These are phyloP conservation scores for Hirundichthys speculiger DNA, from an alignment of 2,113 vertebrate genomes.

Conservation along the genomic window DNA sequence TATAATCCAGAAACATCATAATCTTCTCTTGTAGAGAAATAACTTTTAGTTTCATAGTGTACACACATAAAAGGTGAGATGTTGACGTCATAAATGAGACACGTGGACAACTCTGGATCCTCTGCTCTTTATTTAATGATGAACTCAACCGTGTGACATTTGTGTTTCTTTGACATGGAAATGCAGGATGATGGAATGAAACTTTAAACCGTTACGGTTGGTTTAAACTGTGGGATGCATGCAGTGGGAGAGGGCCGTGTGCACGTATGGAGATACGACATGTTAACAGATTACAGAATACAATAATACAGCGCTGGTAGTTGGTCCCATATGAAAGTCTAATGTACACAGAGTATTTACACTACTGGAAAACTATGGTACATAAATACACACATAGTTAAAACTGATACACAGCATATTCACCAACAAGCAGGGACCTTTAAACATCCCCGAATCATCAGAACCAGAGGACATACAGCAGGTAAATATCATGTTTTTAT, in stretches of 20 bases:
- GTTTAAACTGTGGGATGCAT: slow-evolving; percentile 13
- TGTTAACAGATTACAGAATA: neutral
- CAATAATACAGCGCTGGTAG: neutral
- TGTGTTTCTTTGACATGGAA: slow-evolving; percentile 2
- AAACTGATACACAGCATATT: neutral
- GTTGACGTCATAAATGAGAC: neutral
- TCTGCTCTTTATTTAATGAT: slow-evolving; percentile 38
- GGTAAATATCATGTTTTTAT: neutral
- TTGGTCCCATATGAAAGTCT: slow-evolving; percentile 24
- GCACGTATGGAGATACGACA: neutral
- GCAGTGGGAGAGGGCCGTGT: neutral
- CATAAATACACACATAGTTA: slow-evolving; percentile 15
- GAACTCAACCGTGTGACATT: slow-evolving; percentile 6
- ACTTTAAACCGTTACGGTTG: too few species aligned
- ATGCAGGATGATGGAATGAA: slow-evolving; percentile 9
- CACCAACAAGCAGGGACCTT: neutral
- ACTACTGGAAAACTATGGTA: slow-evolving; percentile 5
- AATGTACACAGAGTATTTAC: slow-evolving; percentile 27
- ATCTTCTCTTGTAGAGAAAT: too few species aligned
- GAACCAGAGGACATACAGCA: neutral
- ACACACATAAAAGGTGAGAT: neutral
- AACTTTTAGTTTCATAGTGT: too few species aligned
- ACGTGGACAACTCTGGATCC: neutral
- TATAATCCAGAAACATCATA: too few species aligned
- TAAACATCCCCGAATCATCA: slow-evolving; percentile 1